Base-by-base conservation (phyloP, 1,140 invertebrate species). In the Hesperophylax magnus region DNA sequence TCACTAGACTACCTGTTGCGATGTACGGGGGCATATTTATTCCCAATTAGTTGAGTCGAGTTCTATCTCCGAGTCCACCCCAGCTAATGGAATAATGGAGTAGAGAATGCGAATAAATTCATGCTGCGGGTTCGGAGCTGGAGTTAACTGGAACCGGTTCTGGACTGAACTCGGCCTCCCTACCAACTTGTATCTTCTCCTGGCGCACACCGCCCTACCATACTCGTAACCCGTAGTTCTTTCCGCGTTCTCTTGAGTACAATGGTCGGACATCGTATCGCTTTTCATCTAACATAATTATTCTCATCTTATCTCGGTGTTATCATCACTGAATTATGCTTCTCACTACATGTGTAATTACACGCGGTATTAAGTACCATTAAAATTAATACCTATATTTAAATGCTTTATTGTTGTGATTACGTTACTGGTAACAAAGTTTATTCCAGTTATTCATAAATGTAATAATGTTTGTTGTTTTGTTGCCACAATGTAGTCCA, bases 41-140 rank as follows among this genome's bases (percentile, higher is more conserved):
- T 78, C 63, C 77, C 61, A 78, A 78, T 78, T 78, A 78, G 63
- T 78, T 69, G 22, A 27, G 39, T 65, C 39, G 34, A 63, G 27
- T 61, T 63, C 60, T 53, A 77, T 77, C 60, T 22, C 58, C 22
- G 17, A 75, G 20, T 56, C 17, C 75, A 56, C 63, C 63, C 24
- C 14, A 34, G 6, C 15, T 78, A 78, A 69, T 67, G 77, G 77
- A 69, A 78, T 69, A 69, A 69, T 52, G 60, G 47, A 65, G 63
- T 54, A 9, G 34, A 24, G 77, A 67, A 69, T 65, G 63, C 77
- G 63, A 78, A 78, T 78, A 78, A 78, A 78, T 78, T 78, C 69
- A 72, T 72, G 61, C 61, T 8, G n/a, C 31, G 65, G 65, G 65
- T 31, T 67, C n/a, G 65, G 15, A 18, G 22, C 15, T 17, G 20